A percentile compares a stretch with the other conserved stretches of the same genome.
phyloP scores from a whole-genome alignment of 2,113 vertebrate genomes.

The Chaetops frenatus region DNA sequence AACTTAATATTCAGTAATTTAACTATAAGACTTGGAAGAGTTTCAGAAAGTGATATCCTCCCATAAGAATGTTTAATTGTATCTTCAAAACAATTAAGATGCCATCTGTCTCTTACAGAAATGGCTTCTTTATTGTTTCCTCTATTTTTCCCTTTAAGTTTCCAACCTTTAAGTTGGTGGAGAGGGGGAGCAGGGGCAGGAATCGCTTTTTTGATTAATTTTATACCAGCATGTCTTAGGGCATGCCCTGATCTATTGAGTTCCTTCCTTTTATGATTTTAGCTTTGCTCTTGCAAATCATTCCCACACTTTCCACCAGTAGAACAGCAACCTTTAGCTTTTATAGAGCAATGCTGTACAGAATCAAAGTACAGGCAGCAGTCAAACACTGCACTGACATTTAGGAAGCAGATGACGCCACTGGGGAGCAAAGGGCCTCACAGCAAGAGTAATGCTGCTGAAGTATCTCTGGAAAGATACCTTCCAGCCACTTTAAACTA shows the following conservation, averaged over 20 bases:
- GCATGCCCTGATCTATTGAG: not conserved
- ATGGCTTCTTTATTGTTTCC: not conserved
- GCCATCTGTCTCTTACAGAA: not conserved
- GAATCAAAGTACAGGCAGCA: slow-evolving; percentile 43
- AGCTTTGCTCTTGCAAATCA: slow-evolving; percentile 29
- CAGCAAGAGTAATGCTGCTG: not conserved
- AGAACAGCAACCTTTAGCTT: slow-evolving; percentile 62
- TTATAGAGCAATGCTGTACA: slow-evolving; percentile 36
- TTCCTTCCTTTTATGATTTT: slow-evolving; percentile 49
- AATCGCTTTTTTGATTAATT: slow-evolving; percentile 51
- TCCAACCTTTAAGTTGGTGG: not conserved
- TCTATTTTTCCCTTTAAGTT: not conserved
- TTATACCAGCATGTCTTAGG: not conserved
- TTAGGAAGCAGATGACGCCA: slow-evolving; percentile 30
- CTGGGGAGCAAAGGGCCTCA: not conserved
- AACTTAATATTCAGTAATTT: not conserved
- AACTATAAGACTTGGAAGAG: not conserved
- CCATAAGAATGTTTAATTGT: not conserved
- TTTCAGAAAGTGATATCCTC: not conserved
- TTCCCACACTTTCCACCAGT: not conserved
- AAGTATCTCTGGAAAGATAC: not conserved
- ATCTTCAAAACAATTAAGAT: slow-evolving; percentile 13
- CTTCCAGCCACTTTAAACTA: not conserved
- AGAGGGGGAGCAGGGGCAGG: not conserved
- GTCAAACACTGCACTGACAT: slow-evolving; percentile 54